phyloP scores from a whole-genome alignment of 2,113 vertebrate species.

The Poeciliopsis retropinna region DNA sequence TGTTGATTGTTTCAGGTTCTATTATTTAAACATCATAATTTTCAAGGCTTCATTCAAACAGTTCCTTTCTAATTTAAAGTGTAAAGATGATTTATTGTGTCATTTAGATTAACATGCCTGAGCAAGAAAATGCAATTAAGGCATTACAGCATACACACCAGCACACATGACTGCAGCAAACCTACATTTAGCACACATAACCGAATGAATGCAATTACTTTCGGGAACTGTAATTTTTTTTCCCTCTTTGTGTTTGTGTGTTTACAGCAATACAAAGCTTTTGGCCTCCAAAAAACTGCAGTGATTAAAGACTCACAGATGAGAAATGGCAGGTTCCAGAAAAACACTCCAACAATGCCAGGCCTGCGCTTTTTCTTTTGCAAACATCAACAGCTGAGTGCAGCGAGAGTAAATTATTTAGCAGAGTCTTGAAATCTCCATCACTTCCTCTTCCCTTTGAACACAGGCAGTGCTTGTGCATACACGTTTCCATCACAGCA shows the following conservation, averaged over 20 bases:
- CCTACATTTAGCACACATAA: background rate
- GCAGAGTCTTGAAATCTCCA: slow-evolving; percentile 60
- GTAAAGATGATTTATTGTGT: slow-evolving; percentile 18
- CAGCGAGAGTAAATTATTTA: slow-evolving; percentile 74
- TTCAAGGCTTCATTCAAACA: slow-evolving; percentile 34
- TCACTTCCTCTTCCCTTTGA: slow-evolving; percentile 50
- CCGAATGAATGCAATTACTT: background rate
- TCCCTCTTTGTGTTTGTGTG: background rate
- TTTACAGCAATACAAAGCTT: slow-evolving; percentile 5
- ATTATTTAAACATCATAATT: slow-evolving; percentile 10
- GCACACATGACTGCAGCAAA: slow-evolving; percentile 10
- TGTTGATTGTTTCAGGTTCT: slow-evolving; percentile 54
- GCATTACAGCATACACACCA: slow-evolving; percentile 1
- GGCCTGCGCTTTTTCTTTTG: slow-evolving; percentile 32
- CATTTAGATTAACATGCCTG: slow-evolving; percentile 25
- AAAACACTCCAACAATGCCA: slow-evolving; percentile 40
- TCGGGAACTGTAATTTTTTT: slow-evolving; percentile 3
- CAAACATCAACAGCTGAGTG: slow-evolving; percentile 53
- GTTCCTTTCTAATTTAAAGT: slow-evolving; percentile 52
- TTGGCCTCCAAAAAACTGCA: slow-evolving; percentile 15
- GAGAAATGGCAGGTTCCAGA: slow-evolving; percentile 49
- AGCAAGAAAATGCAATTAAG: slow-evolving; percentile 13
- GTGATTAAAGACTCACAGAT: slow-evolving; percentile 49
- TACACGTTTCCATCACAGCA: background rate
- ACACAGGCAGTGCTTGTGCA: slow-evolving; percentile 9